Conservation (phyloP, 2,113 vertebrate species). For the Bucco capensis region DNA sequence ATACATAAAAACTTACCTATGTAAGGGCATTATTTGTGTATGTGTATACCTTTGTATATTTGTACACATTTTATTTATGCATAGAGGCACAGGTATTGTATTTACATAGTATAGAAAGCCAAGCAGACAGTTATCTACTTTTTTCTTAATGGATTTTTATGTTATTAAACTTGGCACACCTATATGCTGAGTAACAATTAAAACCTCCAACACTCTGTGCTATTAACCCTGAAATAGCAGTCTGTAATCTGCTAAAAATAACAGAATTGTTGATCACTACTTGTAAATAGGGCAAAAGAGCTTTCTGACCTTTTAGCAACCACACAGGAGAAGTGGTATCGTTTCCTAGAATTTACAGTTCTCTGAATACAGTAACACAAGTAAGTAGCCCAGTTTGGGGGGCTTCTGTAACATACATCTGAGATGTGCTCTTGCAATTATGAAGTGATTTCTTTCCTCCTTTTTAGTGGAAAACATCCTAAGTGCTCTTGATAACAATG, state of each 20-base stretch:
- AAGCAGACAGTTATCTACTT: background rate
- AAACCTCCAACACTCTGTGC: background rate
- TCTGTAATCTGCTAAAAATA: slow-evolving; percentile 1
- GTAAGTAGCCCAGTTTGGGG: background rate
- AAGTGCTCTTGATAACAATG: background rate
- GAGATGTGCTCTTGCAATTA: slow-evolving; percentile 5
- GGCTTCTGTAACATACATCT: background rate
- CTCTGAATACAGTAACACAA: background rate
- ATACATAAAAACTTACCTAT: background rate
- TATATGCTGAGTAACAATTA: slow-evolving; percentile 29
- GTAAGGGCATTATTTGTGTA: background rate
- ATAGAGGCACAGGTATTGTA: background rate
- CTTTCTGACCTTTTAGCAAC: background rate
- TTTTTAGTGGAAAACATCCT: background rate
- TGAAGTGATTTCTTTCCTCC: background rate
- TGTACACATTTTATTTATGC: background rate
- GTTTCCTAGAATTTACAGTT: slow-evolving; percentile 55
- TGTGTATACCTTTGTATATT: background rate
- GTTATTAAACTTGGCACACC: background rate
- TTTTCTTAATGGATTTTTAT: background rate
- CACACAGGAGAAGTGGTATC: background rate
- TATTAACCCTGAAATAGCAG: slow-evolving; percentile 66
- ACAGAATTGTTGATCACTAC: background rate
- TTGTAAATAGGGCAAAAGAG: slow-evolving; percentile 10
- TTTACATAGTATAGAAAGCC: background rate